A percentile compares a stretch with the other conserved stretches of the same genome.
Conservation (phyloP, 92 coral and sea anemone species). For the Zoanthus solanderi region DNA sequence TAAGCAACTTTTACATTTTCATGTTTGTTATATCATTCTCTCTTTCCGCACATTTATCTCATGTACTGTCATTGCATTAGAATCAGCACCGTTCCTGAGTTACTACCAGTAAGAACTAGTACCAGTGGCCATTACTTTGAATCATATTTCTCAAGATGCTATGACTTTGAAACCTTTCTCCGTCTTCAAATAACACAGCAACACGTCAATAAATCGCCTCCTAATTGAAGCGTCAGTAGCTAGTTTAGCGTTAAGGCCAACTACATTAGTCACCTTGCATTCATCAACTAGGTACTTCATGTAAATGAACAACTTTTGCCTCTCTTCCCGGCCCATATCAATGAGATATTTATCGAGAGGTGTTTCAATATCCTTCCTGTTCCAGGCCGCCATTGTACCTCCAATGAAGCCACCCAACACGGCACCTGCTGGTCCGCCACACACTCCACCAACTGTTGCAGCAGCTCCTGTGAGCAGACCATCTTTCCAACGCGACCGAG, state of each 20-base stretch:
- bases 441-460: slow-evolving; percentile 87
- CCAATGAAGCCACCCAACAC: slow-evolving; percentile 83
- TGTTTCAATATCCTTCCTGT: slow-evolving; percentile 56
- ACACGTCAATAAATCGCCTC: slow-evolving; percentile 80
- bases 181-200: slow-evolving; percentile 78
- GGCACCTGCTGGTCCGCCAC: slow-evolving; percentile 85
- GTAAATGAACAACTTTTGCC: slow-evolving; percentile 72
- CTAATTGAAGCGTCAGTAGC: slow-evolving; percentile 78
- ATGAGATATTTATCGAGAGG: slow-evolving; percentile 77
- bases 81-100: background rate
- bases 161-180: slow-evolving; percentile 69
- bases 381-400: slow-evolving; percentile 88
- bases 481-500: slow-evolving; percentile 68
- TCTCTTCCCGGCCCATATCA: slow-evolving; percentile 79
- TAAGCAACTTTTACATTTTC: background rate
- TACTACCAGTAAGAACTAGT: background rate
- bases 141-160: slow-evolving; percentile 28
- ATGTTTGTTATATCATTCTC: background rate
- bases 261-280: slow-evolving; percentile 71
- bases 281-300: slow-evolving; percentile 87
- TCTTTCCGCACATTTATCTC: background rate
- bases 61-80: background rate
- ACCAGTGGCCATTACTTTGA: background rate
- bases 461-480: slow-evolving; percentile 74
- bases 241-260: slow-evolving; percentile 83